These are phyloP conservation scores for Metaphire vulgaris DNA, from an alignment of 1,140 invertebrate species.

Conservation along the genomic window DNA sequence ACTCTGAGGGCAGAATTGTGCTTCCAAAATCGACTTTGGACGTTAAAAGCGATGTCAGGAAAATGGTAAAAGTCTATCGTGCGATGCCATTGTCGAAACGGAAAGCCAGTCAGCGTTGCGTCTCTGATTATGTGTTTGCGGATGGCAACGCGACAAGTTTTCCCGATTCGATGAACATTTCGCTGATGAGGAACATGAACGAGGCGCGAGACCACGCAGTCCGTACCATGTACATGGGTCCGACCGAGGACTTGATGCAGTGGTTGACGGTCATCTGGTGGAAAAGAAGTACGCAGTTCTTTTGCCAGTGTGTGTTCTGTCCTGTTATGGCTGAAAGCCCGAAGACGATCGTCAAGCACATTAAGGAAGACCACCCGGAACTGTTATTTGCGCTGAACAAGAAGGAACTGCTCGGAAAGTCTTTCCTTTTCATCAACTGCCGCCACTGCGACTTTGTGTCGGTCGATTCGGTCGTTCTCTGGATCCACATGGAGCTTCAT, in stretches of 20 bases:
- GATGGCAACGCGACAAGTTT: neutral
- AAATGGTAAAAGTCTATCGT: neutral
- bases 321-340: neutral
- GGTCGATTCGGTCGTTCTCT: neutral
- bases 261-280: neutral
- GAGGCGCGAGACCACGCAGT: neutral
- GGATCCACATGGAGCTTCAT: neutral
- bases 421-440: conserved; percentile 1
- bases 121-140: neutral
- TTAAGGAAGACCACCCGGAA: neutral
- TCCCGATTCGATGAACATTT: neutral
- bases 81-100: neutral
- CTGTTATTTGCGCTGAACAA: neutral
- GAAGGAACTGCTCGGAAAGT: neutral
- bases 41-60: neutral
- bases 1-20: neutral
- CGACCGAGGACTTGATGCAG: neutral
- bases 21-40: neutral
- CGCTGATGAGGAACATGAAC: neutral
- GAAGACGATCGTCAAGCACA: neutral
- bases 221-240: neutral
- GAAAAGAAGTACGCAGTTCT: neutral
- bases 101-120: neutral
- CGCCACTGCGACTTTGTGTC: neutral
- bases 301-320: neutral